A percentile compares a stretch with the other conserved stretches of the same genome.
Evolutionary conservation across 2,888 invertebrate genomes (phyloP).

Genomic region (Anoplius nigerrimus): DNA sequence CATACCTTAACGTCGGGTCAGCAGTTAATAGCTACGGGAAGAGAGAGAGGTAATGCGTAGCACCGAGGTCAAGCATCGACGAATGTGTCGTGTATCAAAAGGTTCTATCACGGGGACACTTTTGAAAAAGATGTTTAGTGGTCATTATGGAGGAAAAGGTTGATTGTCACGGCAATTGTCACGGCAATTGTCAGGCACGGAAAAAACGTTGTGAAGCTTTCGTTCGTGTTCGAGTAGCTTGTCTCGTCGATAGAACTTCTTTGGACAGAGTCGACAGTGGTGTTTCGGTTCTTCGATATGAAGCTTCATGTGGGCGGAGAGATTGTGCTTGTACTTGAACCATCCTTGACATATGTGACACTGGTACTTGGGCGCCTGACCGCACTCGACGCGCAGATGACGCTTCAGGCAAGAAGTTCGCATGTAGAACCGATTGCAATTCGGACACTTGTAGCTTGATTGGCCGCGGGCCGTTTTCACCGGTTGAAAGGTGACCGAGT

Average conservation of each 20-base stretch:
- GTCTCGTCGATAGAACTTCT: constrained; percentile 68
- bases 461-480: constrained; percentile 53
- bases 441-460: constrained; percentile 78
- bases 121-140: neutral
- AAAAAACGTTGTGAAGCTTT: constrained; percentile 51
- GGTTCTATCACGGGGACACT: no score
- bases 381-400: constrained; percentile 72
- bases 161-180: no score
- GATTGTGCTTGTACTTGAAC: constrained; percentile 71
- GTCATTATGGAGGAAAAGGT: neutral
- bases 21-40: no score
- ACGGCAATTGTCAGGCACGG: no score
- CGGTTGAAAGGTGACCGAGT: constrained; percentile 12
- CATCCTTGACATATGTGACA: constrained; percentile 70
- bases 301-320: constrained; percentile 66
- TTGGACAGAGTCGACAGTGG: constrained; percentile 62
- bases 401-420: constrained; percentile 66
- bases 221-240: constrained; percentile 65
- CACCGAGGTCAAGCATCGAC: no score
- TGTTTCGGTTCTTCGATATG: constrained; percentile 67
- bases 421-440: constrained; percentile 75
- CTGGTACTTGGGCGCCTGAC: constrained; percentile 72
- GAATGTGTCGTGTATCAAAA: no score
- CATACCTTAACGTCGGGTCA: no score
- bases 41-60: no score